Conservation (phyloP, 2,888 invertebrate genomes). For the Mylabris sibirica region DNA sequence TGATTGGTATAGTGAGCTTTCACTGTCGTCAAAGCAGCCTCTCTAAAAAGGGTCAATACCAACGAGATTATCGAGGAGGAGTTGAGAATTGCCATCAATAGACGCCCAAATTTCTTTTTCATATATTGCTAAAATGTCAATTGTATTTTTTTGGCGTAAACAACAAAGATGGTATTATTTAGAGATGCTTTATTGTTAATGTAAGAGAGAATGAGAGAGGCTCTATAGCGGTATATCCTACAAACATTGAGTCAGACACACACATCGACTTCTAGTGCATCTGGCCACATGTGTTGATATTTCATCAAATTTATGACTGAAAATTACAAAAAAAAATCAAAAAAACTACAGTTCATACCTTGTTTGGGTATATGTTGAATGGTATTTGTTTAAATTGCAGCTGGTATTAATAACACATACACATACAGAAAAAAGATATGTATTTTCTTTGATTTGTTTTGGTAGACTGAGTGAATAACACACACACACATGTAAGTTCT, state of each 20-base stretch:
- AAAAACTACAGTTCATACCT: slow-evolving; percentile 24
- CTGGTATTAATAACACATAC: slow-evolving; percentile 15
- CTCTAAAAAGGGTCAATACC: background rate
- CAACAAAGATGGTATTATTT: background rate
- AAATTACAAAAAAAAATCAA: background rate
- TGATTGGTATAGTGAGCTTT: background rate
- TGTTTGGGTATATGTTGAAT: slow-evolving; percentile 38
- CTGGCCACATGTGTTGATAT: slow-evolving; percentile 11
- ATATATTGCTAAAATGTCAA: too few species aligned
- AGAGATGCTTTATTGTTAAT: background rate
- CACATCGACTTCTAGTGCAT: background rate
- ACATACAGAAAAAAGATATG: slow-evolving; percentile 21
- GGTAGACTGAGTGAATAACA: slow-evolving; percentile 35
- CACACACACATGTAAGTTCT: slow-evolving; percentile 26
- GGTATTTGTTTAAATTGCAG: slow-evolving; percentile 41
- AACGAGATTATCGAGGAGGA: background rate
- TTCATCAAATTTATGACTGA: background rate
- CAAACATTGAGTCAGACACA: background rate
- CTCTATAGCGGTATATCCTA: background rate
- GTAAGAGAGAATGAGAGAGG: background rate
- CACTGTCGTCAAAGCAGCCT: background rate
- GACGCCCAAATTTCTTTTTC: too few species aligned
- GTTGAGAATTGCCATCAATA: too few species aligned
- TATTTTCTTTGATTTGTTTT: slow-evolving; percentile 35
- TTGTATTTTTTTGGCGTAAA: background rate